Conservation (phyloP, 2,113 vertebrate species). For the Oncorhynchus clarkii region DNA sequence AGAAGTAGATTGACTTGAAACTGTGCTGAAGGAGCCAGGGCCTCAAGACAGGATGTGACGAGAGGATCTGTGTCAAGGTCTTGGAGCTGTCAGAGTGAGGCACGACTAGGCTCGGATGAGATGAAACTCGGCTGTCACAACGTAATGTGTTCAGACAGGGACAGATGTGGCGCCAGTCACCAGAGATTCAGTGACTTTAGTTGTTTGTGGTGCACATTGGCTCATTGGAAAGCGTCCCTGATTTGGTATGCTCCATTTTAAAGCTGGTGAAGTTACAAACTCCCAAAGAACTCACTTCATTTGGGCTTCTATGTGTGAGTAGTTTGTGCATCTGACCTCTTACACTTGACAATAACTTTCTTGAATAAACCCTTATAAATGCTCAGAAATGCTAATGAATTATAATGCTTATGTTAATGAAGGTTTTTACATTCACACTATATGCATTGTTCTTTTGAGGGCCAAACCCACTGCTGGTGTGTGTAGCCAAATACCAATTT, state of each 20-base stretch:
- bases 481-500: too few relatives aligned
- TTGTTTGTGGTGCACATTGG: not conserved
- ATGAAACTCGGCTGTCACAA: constrained; percentile 27
- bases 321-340: too few relatives aligned
- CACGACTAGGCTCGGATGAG: constrained; percentile 30
- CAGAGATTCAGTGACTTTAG: constrained; percentile 43
- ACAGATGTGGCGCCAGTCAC: constrained; percentile 49
- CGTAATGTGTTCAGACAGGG: constrained; percentile 52
- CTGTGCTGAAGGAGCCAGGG: not conserved
- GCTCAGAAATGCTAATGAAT: too few relatives aligned
- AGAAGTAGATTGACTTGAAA: not conserved
- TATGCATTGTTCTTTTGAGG: too few relatives aligned
- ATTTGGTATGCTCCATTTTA: not conserved
- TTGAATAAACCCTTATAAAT: too few relatives aligned
- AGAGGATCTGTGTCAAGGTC: constrained; percentile 23
- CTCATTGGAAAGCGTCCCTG: constrained; percentile 3
- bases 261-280: too few relatives aligned
- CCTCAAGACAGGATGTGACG: constrained; percentile 35
- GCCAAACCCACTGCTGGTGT: not conserved
- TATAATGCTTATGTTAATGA: too few relatives aligned
- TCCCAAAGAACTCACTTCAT: too few relatives aligned
- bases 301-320: too few relatives aligned
- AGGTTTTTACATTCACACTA: too few relatives aligned
- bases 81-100: constrained; percentile 21
- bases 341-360: too few relatives aligned